Conservation (phyloP, 2,888 invertebrate genomes). For the Nymphalis urticae region DNA sequence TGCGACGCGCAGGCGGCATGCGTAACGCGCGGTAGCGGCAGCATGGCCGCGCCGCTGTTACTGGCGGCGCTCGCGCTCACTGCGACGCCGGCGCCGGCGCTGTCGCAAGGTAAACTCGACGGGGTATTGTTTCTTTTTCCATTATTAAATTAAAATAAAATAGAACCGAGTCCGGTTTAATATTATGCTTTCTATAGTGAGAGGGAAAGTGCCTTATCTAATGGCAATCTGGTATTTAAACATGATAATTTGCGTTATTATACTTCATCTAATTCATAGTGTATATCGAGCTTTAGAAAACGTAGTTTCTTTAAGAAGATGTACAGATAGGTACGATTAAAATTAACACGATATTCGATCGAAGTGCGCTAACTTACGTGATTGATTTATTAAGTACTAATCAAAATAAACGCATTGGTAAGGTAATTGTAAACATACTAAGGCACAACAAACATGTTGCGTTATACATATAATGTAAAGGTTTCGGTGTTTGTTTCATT, state of each 20-base stretch:
- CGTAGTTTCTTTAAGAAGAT: no score
- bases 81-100: slow-evolving; percentile 54
- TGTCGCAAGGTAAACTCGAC: slow-evolving; percentile 41
- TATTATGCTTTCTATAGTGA: neutral
- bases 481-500: neutral
- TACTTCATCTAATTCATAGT: no score
- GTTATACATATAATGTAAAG: neutral
- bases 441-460: neutral
- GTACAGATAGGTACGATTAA: no score
- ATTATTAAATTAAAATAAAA: no score
- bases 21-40: slow-evolving; percentile 51
- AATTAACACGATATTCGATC: no score
- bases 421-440: neutral
- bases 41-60: slow-evolving; percentile 59
- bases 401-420: neutral
- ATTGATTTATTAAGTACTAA: neutral
- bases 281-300: no score
- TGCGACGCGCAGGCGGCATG: slow-evolving; percentile 42
- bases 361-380: no score
- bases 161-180: no score
- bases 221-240: no score
- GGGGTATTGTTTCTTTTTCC: no score
- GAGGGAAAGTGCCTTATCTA: no score
- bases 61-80: slow-evolving; percentile 47
- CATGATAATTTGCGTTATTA: no score